A percentile compares a stretch with the other conserved stretches of the same genome.
Evolutionary conservation across 2,888 invertebrate genomes (phyloP).

Genomic region (Hydrotaea cyrtoneurina): DNA sequence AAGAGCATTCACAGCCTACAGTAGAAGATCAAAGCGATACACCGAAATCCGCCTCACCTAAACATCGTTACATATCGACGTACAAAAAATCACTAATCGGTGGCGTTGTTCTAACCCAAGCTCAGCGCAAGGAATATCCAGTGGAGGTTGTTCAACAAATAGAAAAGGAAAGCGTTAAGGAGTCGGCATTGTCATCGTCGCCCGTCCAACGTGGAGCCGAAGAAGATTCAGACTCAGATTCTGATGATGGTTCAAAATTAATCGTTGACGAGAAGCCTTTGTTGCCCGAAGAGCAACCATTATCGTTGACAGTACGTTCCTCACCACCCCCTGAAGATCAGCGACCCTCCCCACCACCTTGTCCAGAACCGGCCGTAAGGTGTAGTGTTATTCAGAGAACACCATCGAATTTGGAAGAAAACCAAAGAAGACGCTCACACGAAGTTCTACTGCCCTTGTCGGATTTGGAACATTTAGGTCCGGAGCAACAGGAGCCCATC

Average conservation of each 20-base stretch:
- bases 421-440: slow-evolving; percentile 69
- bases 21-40: slow-evolving; percentile 43
- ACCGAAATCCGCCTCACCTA: slow-evolving; percentile 70
- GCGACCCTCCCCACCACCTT: slow-evolving; percentile 83
- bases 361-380: slow-evolving; percentile 86
- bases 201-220: slow-evolving; percentile 29
- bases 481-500: slow-evolving; percentile 92
- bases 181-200: slow-evolving; percentile 19
- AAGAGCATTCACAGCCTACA: slow-evolving; percentile 44
- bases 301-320: slow-evolving; percentile 82
- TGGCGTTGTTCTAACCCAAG: slow-evolving; percentile 89
- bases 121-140: slow-evolving; percentile 90
- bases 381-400: slow-evolving; percentile 93
- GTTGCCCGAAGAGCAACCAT: slow-evolving; percentile 84
- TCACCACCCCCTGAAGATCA: slow-evolving; percentile 81
- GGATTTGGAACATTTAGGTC: slow-evolving; percentile 82
- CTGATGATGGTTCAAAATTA: slow-evolving; percentile 83
- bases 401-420: slow-evolving; percentile 81
- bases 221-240: slow-evolving; percentile 70
- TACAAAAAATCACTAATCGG: slow-evolving; percentile 92
- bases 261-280: slow-evolving; percentile 86
- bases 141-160: slow-evolving; percentile 71
- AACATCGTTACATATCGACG: slow-evolving; percentile 88
- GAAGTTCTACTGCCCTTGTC: slow-evolving; percentile 83
- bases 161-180: slow-evolving; percentile 45